These are phyloP conservation scores for Trogon melanurus DNA, from an alignment of 2,113 vertebrate species.

Conservation along the genomic window DNA sequence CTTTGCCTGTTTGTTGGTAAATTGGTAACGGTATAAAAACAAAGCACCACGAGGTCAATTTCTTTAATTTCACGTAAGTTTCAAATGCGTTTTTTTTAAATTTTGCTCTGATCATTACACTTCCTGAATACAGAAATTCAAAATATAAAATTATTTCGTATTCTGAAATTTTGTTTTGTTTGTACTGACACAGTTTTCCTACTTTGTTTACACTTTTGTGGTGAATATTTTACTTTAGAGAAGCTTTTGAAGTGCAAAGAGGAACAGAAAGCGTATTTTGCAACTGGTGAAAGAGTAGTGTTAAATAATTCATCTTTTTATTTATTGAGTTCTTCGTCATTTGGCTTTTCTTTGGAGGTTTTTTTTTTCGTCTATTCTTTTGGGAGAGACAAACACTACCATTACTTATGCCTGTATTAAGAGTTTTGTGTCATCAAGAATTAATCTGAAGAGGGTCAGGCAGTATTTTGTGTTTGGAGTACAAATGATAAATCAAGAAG, in stretches of 20 bases:
- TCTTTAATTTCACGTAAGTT: not conserved
- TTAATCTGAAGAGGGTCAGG: not conserved
- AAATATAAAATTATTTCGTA: not conserved
- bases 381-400: not conserved
- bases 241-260: not conserved
- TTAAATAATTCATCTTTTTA: not conserved
- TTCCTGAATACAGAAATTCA: constrained; percentile 16
- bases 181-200: not conserved
- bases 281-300: not conserved
- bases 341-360: not conserved
- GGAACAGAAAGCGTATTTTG: not conserved
- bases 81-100: not conserved
- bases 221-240: not conserved
- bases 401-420: not conserved
- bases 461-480: not conserved
- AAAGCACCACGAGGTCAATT: not conserved
- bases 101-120: constrained; percentile 21
- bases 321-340: not conserved
- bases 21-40: not conserved
- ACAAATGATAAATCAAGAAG: not conserved
- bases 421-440: not conserved
- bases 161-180: constrained; percentile 24
- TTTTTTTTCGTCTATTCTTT: not conserved
- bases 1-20: not conserved
- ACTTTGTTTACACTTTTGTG: not conserved